Percentiles rank a stretch among this genome's conserved stretches.
Conservation (phyloP, 2,113 vertebrate genomes). For the Dinomys branickii region DNA sequence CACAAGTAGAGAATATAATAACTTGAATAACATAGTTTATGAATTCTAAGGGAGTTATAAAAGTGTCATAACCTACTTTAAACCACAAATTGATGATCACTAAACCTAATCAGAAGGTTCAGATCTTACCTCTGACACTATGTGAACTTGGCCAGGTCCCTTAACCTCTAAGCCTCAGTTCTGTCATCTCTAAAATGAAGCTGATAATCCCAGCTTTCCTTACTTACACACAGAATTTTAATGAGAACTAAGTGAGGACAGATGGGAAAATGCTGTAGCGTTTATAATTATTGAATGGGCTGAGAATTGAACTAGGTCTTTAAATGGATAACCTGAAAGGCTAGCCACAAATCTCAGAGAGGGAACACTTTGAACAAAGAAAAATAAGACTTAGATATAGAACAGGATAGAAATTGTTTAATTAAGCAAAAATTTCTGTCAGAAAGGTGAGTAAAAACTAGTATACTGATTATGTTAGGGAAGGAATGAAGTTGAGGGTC, state of each 20-base stretch:
- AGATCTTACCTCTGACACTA: not conserved
- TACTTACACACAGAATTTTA: conserved; percentile 23
- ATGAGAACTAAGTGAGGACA: conserved; percentile 10
- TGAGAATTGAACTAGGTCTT: conserved; percentile 40
- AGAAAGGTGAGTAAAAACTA: not conserved
- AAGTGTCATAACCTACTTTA: not conserved
- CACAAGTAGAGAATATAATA: conserved; percentile 9
- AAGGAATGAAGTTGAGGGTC: not conserved
- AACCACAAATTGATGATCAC: not conserved
- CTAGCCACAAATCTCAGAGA: not conserved
- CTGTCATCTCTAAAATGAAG: conserved; percentile 42
- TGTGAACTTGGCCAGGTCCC: not conserved
- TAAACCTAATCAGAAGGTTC: conserved; percentile 29
- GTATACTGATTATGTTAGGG: not conserved
- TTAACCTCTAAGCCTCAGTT: conserved; percentile 39
- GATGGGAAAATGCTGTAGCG: conserved; percentile 3
- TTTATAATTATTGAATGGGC: conserved; percentile 37
- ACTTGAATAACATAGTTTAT: conserved; percentile 3
- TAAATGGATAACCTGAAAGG: conserved; percentile 46
- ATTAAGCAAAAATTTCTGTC: conserved; percentile 33
- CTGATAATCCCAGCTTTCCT: conserved; percentile 20
- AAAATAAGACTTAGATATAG: conserved; percentile 21
- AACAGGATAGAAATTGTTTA: not conserved
- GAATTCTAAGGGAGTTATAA: conserved; percentile 31
- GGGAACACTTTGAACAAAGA: conserved; percentile 31